Evolutionary conservation across 2,113 vertebrate species (phyloP).

Genomic region (Phylloscopus trochiloides): DNA sequence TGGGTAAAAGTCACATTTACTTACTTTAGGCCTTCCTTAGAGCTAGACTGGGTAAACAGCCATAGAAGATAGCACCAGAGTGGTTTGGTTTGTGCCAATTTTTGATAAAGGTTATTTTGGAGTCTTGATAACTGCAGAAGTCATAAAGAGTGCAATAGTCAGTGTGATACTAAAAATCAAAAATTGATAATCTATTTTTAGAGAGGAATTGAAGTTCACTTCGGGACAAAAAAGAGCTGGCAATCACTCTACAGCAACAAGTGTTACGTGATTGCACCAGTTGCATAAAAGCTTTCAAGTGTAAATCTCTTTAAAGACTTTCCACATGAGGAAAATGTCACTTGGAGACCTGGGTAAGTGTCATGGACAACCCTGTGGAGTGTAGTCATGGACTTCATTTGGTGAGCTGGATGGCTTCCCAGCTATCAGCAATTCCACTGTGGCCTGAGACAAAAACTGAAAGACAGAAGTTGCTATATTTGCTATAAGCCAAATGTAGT

Average conservation of each 20-base stretch:
- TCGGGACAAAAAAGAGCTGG: neutral
- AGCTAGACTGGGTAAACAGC: neutral
- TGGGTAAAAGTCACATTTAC: neutral
- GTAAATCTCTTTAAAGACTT: slow-evolving; percentile 30
- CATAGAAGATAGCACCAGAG: neutral
- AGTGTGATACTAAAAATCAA: neutral
- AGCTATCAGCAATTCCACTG: slow-evolving; percentile 6
- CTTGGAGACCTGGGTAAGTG: neutral
- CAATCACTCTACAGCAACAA: neutral
- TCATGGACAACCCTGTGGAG: slow-evolving; percentile 16
- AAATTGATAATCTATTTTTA: neutral
- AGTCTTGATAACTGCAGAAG: neutral
- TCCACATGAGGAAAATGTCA: slow-evolving; percentile 22
- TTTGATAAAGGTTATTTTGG: neutral
- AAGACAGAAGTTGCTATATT: slow-evolving; percentile 9
- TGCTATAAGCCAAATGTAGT: neutral
- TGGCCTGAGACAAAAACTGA: neutral
- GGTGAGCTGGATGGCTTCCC: slow-evolving; percentile 31
- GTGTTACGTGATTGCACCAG: neutral
- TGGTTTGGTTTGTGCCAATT: neutral
- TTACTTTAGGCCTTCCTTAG: neutral
- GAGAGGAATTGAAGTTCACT: neutral
- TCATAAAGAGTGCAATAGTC: neutral
- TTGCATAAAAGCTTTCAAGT: neutral
- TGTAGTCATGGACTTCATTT: neutral